Evolutionary conservation across 1,140 invertebrate genomes (phyloP), one percentile per base, ranked within the genome.

Genomic region (Drosophila equinoxialis): DNA sequence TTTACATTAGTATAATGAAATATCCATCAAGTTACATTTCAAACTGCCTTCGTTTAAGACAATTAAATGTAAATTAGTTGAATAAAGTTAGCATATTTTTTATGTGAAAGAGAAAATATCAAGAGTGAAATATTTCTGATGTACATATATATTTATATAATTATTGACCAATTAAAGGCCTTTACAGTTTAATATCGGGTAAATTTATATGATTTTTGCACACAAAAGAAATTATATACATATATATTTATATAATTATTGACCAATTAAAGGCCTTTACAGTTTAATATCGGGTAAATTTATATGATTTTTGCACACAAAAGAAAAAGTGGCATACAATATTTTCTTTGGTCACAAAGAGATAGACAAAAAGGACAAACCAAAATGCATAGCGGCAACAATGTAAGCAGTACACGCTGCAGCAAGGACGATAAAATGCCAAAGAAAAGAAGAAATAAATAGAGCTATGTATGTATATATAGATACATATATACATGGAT

Each of bases 391-490:
- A 58, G 35, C 66, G 35, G 45, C 48, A 73, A 84, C 78, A 86
- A 72, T 77, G 60, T 74, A 68, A 42, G 71, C 67, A 68, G 71
- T 58, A 74, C 73, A 61, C 72, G 70, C 70, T 76, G 61, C 48
- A 71, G 58, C 61, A 64, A 57, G 48, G 58, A 61, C 58, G 79
- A 74, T 77, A 87, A 77, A 79, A 71, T 68, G 42, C 39, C 45
- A 69, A 71, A 67, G 58, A 74, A 71, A 60, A 48, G 45, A 64
- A 45, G 54, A 72, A 81, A 76, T 71, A 85, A 81, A 81, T 81
- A 76, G 75, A 41, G 68, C 45, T 68, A 48, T 51, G 3, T 75
- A n/a, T 68, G 48, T 20, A 45, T 10, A 1, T n/a, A n/a, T n/a
- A n/a, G n/a, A n/a, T n/a, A 17, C 17, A 17, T 75, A 55, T 57